Conservation (phyloP, 2,888 invertebrate species). For the Habrosyne pyritoides region DNA sequence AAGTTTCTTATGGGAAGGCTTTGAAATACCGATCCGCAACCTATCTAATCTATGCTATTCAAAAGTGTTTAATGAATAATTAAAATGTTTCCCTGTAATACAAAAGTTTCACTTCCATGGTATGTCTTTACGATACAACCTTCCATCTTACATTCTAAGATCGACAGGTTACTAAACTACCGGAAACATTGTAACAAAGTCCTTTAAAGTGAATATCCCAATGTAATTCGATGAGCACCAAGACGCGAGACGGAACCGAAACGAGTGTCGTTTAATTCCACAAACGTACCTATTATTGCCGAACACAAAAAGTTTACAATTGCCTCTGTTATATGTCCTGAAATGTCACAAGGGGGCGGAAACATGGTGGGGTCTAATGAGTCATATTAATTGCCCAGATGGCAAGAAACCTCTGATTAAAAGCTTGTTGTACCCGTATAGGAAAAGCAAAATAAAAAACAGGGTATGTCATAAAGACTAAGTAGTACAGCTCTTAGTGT, state of each 20-base stretch:
- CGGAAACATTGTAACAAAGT: neutral
- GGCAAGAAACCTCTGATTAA: constrained; percentile 13
- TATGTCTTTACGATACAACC: too few species aligned
- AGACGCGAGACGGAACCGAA: neutral
- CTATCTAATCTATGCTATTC: too few species aligned
- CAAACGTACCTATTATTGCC: neutral
- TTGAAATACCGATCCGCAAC: too few species aligned
- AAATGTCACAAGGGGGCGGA: constrained; percentile 5
- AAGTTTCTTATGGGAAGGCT: too few species aligned
- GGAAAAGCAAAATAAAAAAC: constrained; percentile 2
- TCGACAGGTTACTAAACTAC: neutral
- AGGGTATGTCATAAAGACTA: too few species aligned
- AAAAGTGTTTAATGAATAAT: too few species aligned
- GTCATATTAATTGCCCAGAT: constrained; percentile 14
- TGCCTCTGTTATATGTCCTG: constrained; percentile 16
- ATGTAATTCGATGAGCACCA: neutral
- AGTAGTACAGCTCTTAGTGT: too few species aligned
- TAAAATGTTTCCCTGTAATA: too few species aligned
- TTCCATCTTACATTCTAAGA: neutral
- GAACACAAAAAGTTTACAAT: constrained; percentile 12
- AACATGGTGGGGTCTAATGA: constrained; percentile 11
- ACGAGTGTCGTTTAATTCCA: neutral
- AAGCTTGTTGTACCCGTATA: constrained; percentile 7
- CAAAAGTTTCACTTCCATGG: too few species aligned
- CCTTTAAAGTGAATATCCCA: neutral